Evolutionary conservation across 2,797 vertebrate genomes (phyloP).

Genomic region (Liparis tanakae): DNA sequence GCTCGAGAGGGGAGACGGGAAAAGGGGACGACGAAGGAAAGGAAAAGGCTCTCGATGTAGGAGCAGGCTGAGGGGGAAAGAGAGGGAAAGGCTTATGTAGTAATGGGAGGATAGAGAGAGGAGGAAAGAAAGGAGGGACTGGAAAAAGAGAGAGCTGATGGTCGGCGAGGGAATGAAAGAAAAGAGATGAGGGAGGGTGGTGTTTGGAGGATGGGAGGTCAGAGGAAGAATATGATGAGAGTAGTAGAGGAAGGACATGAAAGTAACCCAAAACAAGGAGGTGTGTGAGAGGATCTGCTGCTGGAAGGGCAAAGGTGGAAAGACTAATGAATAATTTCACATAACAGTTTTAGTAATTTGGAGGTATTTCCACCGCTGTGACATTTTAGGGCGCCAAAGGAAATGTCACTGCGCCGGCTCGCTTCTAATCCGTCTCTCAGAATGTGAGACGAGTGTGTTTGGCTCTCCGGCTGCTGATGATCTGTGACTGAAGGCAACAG

Average conservation of each 20-base stretch:
- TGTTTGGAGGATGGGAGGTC: constrained; percentile 23
- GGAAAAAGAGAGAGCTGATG: constrained; percentile 9
- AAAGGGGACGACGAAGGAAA: constrained; percentile 22
- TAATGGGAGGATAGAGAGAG: constrained; percentile 45
- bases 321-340: constrained; percentile 61
- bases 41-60: constrained; percentile 50
- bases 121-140: constrained; percentile 10
- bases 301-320: constrained; percentile 46
- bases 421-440: constrained; percentile 61
- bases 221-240: constrained; percentile 34
- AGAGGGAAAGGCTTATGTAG: constrained; percentile 36
- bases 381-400: constrained; percentile 47
- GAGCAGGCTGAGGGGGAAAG: constrained; percentile 29
- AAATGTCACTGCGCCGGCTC: constrained; percentile 48
- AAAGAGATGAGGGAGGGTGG: constrained; percentile 36
- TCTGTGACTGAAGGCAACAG: constrained; percentile 61
- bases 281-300: constrained; percentile 20
- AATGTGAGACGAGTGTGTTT: constrained; percentile 48
- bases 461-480: constrained; percentile 43
- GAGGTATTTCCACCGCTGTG: constrained; percentile 42
- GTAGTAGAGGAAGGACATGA: constrained; percentile 15
- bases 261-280: constrained; percentile 43
- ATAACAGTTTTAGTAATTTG: constrained; percentile 53
- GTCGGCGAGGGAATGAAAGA: constrained; percentile 34
- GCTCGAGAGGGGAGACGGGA: constrained; percentile 42